Evolutionary conservation across 2,888 invertebrate genomes (phyloP), one percentile per base, ranked within the genome.

Genomic region (Bibio marci): DNA sequence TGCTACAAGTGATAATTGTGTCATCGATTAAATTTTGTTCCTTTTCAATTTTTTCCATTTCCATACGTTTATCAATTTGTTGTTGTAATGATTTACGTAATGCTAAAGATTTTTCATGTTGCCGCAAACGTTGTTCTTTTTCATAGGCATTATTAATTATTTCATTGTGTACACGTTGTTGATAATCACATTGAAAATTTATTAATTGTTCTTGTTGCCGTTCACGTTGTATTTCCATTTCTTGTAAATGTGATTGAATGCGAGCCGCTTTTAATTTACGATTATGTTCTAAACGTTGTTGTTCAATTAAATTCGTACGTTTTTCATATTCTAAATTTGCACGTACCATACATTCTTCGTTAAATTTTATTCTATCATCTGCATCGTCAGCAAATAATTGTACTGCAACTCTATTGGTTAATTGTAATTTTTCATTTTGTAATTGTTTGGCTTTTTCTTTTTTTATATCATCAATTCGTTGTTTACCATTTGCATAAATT

Each of bases 301-400:
- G 49, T 41, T 59, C 59, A 39, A 56, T 53, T 7, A 54, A 54
- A 12, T 56, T 58, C 46, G 58, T 61, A 49, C 54, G 53, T 12
- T 56, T 50, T 8, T 60, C 61, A 48, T 55, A 55, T 53, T 72
- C 69, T 12, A 54, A 57, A 19, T 66, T 48, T 12, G 71, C 71
- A 26, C 67, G 68, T 13, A 64, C 56, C 1, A 68, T 48, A 1
- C 62, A 61, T n/a, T 57, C 63, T 14, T 63, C 60, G 28, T 72
- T 72, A 34, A 55, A 52, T 1, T 52, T 56, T 2, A 60, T 59
- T 2, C 64, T 61, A 18, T 53, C 59, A 12, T 61, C 60, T 22
- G 64, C 62, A 4, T 22, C 8, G 0, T 66, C 62, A 0, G 60
- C 58, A 36, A 59, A 58, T 43, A 70, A 48, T 41, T 59, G 55